These are phyloP conservation scores for Odontocerum albicorne DNA, from an alignment of 2,888 invertebrate genomes.

Conservation along the genomic window DNA sequence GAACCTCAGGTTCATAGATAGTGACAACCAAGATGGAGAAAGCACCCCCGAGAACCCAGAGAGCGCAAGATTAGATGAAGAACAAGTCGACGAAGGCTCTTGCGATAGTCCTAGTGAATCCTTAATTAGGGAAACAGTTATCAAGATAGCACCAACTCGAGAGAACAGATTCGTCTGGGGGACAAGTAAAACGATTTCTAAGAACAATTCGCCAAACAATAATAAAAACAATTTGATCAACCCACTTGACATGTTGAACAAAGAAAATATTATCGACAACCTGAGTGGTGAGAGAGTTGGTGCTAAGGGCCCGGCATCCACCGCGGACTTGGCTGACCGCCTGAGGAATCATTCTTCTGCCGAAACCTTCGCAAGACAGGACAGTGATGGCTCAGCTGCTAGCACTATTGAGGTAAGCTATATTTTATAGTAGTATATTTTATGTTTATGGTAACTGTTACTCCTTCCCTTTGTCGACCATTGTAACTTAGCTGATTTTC, in stretches of 20 bases:
- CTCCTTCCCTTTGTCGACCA: too few relatives aligned
- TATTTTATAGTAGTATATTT: neutral
- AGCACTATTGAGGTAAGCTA: constrained; percentile 19
- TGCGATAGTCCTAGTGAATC: constrained; percentile 35
- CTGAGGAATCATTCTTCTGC: constrained; percentile 52
- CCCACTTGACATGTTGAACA: constrained; percentile 54
- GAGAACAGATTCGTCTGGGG: constrained; percentile 40
- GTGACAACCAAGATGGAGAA: constrained; percentile 31
- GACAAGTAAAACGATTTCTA: constrained; percentile 29
- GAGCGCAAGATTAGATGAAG: neutral
- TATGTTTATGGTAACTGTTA: too few relatives aligned
- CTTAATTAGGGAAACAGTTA: constrained; percentile 41
- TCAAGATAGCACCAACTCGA: constrained; percentile 46
- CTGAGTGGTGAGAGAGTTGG: constrained; percentile 43
- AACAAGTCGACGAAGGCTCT: constrained; percentile 12
- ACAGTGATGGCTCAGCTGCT: constrained; percentile 40
- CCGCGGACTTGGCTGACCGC: constrained; percentile 52
- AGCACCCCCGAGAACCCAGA: constrained; percentile 9
- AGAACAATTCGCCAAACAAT: constrained; percentile 47
- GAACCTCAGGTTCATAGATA: constrained; percentile 35
- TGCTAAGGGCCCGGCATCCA: constrained; percentile 45
- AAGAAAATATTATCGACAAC: constrained; percentile 55
- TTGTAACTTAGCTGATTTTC: too few relatives aligned
- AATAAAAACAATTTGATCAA: constrained; percentile 49
- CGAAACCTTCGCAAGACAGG: constrained; percentile 49